Evolutionary conservation across 1,140 invertebrate genomes (phyloP).

Genomic region (Atta texana): DNA sequence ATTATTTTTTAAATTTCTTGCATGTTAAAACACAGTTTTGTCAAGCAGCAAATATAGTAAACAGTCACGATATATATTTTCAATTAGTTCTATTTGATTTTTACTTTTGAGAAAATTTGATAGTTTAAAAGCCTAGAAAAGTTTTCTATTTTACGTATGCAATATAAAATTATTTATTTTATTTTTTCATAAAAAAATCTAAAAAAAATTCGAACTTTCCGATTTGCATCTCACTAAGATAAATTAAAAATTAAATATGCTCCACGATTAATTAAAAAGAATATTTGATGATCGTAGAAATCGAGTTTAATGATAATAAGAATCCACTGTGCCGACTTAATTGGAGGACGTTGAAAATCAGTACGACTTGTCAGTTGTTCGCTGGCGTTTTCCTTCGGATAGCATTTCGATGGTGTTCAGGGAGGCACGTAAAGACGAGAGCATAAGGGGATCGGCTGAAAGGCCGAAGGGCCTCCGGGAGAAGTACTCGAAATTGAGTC

Average conservation of each 20-base stretch:
- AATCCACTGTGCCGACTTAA: neutral
- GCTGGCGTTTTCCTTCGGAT: slow-evolving; percentile 56
- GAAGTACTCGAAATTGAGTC: slow-evolving; percentile 72
- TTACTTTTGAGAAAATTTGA: neutral
- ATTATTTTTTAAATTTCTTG: neutral
- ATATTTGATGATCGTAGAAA: neutral
- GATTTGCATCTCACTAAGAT: neutral
- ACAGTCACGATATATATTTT: neutral
- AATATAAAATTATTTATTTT: neutral
- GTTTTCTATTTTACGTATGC: neutral
- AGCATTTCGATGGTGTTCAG: slow-evolving; percentile 55
- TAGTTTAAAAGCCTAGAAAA: neutral
- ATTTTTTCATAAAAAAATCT: neutral
- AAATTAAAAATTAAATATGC: neutral
- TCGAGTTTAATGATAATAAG: neutral
- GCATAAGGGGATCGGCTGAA: slow-evolving; percentile 53
- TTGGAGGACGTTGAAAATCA: slow-evolving; percentile 24
- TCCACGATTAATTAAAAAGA: slow-evolving; percentile 14
- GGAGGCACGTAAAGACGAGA: slow-evolving; percentile 56
- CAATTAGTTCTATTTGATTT: neutral
- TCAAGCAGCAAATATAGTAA: neutral
- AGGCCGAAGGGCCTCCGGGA: slow-evolving; percentile 48
- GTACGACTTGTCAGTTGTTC: slow-evolving; percentile 10
- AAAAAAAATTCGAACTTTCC: neutral
- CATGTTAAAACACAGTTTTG: neutral